Conservation (phyloP, 2,113 vertebrate species). For the Carlito syrichta region DNA sequence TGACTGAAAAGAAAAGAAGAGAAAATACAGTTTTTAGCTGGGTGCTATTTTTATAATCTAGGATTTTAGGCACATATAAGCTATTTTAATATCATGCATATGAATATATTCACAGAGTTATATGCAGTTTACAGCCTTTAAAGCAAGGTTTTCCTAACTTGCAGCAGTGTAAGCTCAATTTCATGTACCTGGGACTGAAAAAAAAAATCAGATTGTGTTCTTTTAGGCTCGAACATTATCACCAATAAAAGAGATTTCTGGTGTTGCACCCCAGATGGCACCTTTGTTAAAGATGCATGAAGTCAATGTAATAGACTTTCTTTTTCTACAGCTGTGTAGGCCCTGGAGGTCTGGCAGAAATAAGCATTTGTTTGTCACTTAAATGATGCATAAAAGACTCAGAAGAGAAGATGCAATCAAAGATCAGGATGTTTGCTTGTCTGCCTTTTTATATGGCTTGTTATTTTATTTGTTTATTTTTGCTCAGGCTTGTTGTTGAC, state of each 20-base stretch:
- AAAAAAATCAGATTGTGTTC: constrained; percentile 67
- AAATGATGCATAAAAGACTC: neutral
- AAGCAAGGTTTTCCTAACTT: constrained; percentile 60
- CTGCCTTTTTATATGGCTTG: too few species aligned
- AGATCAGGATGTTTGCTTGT: neutral
- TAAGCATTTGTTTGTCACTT: constrained; percentile 46
- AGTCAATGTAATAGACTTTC: constrained; percentile 18
- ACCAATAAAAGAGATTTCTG: constrained; percentile 66
- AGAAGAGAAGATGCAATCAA: neutral
- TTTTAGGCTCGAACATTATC: constrained; percentile 66
- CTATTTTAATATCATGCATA: constrained; percentile 70
- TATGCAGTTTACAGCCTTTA: constrained; percentile 63
- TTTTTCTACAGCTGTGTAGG: constrained; percentile 19
- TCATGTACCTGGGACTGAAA: neutral
- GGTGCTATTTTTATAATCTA: constrained; percentile 55
- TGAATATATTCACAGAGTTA: constrained; percentile 72
- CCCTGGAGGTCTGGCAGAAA: constrained; percentile 33
- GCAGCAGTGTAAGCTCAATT: constrained; percentile 37
- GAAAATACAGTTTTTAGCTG: constrained; percentile 36
- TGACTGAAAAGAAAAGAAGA: constrained; percentile 49
- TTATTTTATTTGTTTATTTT: neutral
- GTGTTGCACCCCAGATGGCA: neutral
- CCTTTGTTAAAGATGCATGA: constrained; percentile 75
- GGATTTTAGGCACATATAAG: constrained; percentile 35
- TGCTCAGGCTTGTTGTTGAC: neutral